phyloP scores from a whole-genome alignment of 2,797 vertebrate species.

The Megalops cyprinoides region DNA sequence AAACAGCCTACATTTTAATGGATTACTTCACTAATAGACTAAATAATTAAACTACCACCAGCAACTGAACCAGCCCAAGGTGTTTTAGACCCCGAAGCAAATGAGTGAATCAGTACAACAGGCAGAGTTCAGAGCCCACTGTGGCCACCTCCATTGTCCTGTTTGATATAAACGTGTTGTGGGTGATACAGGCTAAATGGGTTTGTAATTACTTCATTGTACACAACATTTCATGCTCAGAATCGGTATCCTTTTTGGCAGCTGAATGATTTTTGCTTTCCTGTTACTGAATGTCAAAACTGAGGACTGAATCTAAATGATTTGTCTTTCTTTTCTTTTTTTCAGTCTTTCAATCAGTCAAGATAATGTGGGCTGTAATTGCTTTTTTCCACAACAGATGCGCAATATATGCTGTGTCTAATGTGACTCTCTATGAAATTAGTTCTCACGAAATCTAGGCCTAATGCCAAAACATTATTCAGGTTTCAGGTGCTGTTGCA shows the following conservation, averaged over 20 bases:
- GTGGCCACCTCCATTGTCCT: neutral
- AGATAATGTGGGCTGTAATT: constrained; percentile 21
- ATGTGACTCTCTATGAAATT: constrained; percentile 22
- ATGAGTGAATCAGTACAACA: neutral
- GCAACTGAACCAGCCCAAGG: no score
- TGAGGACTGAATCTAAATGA: constrained; percentile 12
- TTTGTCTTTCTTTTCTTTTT: constrained; percentile 19
- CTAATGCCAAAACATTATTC: neutral
- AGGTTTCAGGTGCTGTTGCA: constrained; percentile 7
- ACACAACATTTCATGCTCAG: constrained; percentile 12
- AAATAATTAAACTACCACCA: neutral
- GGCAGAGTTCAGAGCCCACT: neutral
- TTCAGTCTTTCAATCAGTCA: constrained; percentile 3
- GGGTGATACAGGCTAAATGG: constrained; percentile 13
- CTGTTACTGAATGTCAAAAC: constrained; percentile 10
- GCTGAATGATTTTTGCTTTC: neutral
- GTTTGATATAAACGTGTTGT: constrained; percentile 3
- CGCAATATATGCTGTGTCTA: constrained; percentile 16
- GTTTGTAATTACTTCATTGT: constrained; percentile 15
- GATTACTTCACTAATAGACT: neutral
- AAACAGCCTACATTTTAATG: neutral
- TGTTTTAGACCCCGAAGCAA: neutral
- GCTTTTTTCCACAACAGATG: constrained; percentile 20
- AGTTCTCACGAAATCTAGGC: constrained; percentile 7
- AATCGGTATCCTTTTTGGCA: neutral